These are phyloP conservation scores for Procapra przewalskii DNA, from an alignment of 2,113 vertebrate genomes.

Conservation along the genomic window DNA sequence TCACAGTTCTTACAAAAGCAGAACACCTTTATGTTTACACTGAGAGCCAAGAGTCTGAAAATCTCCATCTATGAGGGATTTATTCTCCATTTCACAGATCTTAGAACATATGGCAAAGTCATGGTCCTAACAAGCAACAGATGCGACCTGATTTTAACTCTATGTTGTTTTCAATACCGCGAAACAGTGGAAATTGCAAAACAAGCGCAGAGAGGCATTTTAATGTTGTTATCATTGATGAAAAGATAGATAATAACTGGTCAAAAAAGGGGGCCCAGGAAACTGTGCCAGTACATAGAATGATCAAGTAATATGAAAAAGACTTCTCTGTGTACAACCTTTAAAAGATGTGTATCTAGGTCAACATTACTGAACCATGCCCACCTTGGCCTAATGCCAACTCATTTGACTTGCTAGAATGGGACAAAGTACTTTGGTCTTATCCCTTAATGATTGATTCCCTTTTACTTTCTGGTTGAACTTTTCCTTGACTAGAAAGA, in stretches of 20 bases:
- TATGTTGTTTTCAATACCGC: not conserved
- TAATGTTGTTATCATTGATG: not conserved
- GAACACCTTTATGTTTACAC: not conserved
- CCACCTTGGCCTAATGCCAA: not conserved
- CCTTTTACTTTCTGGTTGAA: not conserved
- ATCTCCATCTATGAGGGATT: not conserved
- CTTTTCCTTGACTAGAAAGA: not conserved
- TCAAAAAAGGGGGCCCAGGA: not conserved
- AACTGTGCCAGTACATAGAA: not conserved
- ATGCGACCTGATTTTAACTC: not conserved
- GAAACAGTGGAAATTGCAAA: not conserved
- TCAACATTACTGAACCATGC: not conserved
- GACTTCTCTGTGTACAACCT: not conserved
- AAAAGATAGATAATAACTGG: not conserved
- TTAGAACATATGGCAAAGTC: conserved; percentile 7
- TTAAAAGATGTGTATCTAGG: not conserved
- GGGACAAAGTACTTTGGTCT: not conserved
- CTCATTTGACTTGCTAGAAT: not conserved
- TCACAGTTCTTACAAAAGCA: not conserved
- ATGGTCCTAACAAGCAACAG: not conserved
- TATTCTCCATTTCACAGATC: conserved; percentile 12
- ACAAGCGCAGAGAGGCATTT: not conserved
- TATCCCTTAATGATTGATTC: not conserved
- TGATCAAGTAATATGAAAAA: not conserved
- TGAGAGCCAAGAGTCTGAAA: not conserved